Conservation (phyloP, 64 coral and sea anemone genomes). For the Pocillopora verrucosa region DNA sequence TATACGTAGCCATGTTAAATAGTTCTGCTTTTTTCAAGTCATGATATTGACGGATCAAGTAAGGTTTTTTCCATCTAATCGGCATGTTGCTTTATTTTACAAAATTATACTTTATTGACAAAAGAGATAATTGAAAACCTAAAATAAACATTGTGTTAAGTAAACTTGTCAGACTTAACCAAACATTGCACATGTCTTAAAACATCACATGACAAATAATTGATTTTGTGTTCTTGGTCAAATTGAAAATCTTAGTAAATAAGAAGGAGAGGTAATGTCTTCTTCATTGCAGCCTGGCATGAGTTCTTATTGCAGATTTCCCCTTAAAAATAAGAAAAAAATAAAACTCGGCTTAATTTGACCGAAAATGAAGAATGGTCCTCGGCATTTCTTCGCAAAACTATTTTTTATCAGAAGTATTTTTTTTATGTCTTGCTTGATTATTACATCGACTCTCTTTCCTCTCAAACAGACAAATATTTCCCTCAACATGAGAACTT, state of each 20-base stretch:
- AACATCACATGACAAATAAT: not conserved
- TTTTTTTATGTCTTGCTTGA: too few relatives aligned
- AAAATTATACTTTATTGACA: not conserved
- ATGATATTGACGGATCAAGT: not conserved
- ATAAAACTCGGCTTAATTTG: too few relatives aligned
- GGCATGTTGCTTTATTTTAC: not conserved
- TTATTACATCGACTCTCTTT: not conserved
- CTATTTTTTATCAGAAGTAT: too few relatives aligned
- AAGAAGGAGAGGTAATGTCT: too few relatives aligned
- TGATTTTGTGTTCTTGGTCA: not conserved
- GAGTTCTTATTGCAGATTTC: too few relatives aligned
- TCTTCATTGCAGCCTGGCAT: too few relatives aligned
- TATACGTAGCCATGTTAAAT: too few relatives aligned
- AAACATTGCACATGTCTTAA: not conserved
- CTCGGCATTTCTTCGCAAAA: not conserved
- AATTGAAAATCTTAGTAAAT: not conserved
- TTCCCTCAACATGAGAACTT: slow-evolving; percentile 26
- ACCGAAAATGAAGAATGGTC: too few relatives aligned
- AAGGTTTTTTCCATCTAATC: not conserved
- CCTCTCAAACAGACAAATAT: not conserved
- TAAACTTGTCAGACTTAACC: not conserved
- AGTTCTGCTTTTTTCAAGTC: too few relatives aligned
- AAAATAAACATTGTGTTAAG: slow-evolving; percentile 4
- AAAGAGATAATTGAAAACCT: not conserved
- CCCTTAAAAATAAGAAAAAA: too few relatives aligned